Base-by-base conservation (phyloP, 2,888 invertebrate species). In the Halocaridina rubra region DNA sequence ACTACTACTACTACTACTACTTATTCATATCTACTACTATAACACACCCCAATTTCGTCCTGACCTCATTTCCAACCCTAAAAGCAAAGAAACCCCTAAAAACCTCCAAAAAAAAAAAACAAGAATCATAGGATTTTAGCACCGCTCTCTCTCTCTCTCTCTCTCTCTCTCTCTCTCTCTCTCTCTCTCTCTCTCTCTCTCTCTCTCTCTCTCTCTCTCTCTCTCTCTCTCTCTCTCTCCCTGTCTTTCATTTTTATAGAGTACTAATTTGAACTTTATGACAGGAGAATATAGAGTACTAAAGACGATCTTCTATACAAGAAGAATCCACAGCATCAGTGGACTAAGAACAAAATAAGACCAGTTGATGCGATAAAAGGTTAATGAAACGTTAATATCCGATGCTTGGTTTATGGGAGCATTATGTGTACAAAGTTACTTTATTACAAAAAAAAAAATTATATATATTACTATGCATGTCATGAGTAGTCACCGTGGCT, bases 121-220 rank as follows among this genome's bases (percentile, higher is more conserved):
- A 46, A n/a, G 2, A 1, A 22, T 10, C 24, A 22, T 29, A 64
- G 19, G 13, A 22, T n/a, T n/a, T n/a, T n/a, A n/a, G n/a, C n/a
- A n/a, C n/a, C n/a, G n/a, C n/a, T n/a, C n/a, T n/a, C n/a, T 67
- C 67, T 67, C 67, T 67, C 67, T 67, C 67, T 67, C 67, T 67
- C 67, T 67, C 67, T 67, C 67, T 67, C 67, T 67, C 67, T 24
- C 29, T 67, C 67, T 13, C 67, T 29, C 67, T 22, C 67, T 22
- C 24, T 16, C 29, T 29, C 22, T 59, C 13, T 22, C 59, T 59
- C 46, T 22, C 22, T 22, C n/a, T 22, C 3, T 22, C 13, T 10
- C 8, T 13, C 59, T n/a, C 13, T 3, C 3, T 19, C 72, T 22
- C 13, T 22, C 13, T 22, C 22, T 59, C 59, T 59, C 59, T 13